Base-by-base conservation (phyloP, 2,888 invertebrate genomes). In the Tiliacea citrago region DNA sequence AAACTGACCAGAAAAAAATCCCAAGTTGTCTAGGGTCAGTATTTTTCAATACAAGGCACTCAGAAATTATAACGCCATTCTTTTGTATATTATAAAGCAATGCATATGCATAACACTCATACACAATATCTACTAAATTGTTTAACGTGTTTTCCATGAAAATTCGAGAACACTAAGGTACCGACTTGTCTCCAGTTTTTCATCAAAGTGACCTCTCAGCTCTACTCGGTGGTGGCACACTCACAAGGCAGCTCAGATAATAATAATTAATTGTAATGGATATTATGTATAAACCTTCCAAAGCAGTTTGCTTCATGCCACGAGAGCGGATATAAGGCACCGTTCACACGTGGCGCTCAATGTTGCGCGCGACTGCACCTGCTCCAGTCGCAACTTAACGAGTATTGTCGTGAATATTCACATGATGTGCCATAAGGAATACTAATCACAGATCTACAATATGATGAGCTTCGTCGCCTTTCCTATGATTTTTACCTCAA, bases 251-350 rank as follows among this genome's bases (percentile, higher is more conserved):
- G 2, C 16, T 53, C 12, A 12, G 69, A 68, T 42, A 51, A 21
- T 51, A 7, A 29, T 29, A 1, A 73, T 55, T n/a, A 29, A 57
- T 42, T 47, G 12, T 62, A 55, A 47, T 18, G 12, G 8, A 21
- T 24, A 35, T 49, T 29, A 12, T 39, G 13, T 29, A 13, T 39
- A 39, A 39, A 39, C 24, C 21, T 62, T 12, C 29, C 45, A 21
- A 21, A 70, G 35, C 45, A n/a, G 21, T n/a, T 21, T 18, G 29
- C 60, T 47, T 51, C 0, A 35, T 75, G 12, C 0, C 5, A 53
- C 16, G n/a, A 45, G 24, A 18, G 35, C 57, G 6, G 29, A 47
- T 47, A 21, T 58, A 77, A 77, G 45, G 57, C 49, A 16, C 21
- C 24, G 18, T 8, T 12, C 42, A 18, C 53, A 53, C 35, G 45